A percentile compares a stretch with the other conserved stretches of the same genome.
phyloP scores from a whole-genome alignment of 2,888 invertebrate species.

The Neria commutata region DNA sequence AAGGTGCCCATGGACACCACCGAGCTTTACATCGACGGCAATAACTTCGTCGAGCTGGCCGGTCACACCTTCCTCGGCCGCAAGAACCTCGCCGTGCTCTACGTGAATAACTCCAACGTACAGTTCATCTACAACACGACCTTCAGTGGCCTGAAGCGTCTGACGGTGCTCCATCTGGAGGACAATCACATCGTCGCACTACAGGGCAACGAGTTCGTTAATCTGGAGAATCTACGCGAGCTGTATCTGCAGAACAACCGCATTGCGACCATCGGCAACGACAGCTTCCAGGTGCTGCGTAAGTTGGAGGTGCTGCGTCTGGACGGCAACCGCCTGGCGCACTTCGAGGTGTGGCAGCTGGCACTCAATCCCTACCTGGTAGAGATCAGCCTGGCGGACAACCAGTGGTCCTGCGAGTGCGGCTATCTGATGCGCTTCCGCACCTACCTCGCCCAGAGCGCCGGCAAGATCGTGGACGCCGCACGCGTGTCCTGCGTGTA shows the following conservation, averaged over 20 bases:
- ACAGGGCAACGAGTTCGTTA: slow-evolving; percentile 81
- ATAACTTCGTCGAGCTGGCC: slow-evolving; percentile 83
- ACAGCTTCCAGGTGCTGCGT: slow-evolving; percentile 80
- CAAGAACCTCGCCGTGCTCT: slow-evolving; percentile 85
- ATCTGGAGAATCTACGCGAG: slow-evolving; percentile 81
- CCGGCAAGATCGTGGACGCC: slow-evolving; percentile 81
- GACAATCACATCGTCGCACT: slow-evolving; percentile 82
- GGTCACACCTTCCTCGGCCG: slow-evolving; percentile 91
- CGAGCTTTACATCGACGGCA: slow-evolving; percentile 91
- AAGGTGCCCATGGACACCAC: slow-evolving; percentile 95
- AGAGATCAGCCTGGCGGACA: slow-evolving; percentile 82
- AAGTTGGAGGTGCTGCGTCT: slow-evolving; percentile 83
- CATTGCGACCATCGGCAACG: slow-evolving; percentile 81
- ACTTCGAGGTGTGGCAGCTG: slow-evolving; percentile 87
- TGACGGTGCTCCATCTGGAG: slow-evolving; percentile 83
- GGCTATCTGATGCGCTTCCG: slow-evolving; percentile 80
- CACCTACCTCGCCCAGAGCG: slow-evolving; percentile 78
- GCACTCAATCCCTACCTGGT: slow-evolving; percentile 82
- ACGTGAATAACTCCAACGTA: slow-evolving; percentile 87
- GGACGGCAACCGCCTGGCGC: slow-evolving; percentile 81
- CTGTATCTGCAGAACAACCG: slow-evolving; percentile 86
- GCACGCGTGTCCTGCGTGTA: slow-evolving; percentile 77
- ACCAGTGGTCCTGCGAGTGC: slow-evolving; percentile 93
- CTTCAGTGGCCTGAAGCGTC: slow-evolving; percentile 83
- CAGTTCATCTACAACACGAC: slow-evolving; percentile 86